Conservation (phyloP, 2,797 vertebrate genomes). For the Pseudochirops corinnae region DNA sequence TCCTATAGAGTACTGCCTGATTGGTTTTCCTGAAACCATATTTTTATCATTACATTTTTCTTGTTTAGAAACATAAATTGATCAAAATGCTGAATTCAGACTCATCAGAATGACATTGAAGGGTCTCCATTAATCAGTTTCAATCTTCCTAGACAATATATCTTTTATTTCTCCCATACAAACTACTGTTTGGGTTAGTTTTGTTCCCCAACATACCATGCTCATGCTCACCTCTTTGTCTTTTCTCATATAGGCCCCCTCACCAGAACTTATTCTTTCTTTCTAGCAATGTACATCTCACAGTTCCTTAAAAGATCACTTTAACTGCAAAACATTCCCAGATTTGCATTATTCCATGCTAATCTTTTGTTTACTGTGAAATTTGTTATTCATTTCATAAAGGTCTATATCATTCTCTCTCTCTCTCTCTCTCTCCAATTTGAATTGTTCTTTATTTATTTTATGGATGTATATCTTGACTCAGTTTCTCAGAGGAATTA, state of each 20-base stretch:
- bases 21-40: neutral
- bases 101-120: neutral
- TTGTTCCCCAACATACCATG: neutral
- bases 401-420: neutral
- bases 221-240: neutral
- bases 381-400: neutral
- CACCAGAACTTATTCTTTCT: neutral
- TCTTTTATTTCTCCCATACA: neutral
- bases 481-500: neutral
- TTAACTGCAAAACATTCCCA: neutral
- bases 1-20: neutral
- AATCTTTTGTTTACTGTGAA: neutral
- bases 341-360: neutral
- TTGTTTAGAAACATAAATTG: neutral
- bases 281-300: neutral
- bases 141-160: neutral
- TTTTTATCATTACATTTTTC: neutral
- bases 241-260: neutral
- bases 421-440: neutral
- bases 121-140: neutral
- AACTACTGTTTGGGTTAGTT: neutral
- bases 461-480: neutral
- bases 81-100: neutral
- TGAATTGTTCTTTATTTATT: neutral
- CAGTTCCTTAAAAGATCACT: neutral